Base-by-base conservation (phyloP, 2,113 vertebrate species). In the Synodontis membranacea region DNA sequence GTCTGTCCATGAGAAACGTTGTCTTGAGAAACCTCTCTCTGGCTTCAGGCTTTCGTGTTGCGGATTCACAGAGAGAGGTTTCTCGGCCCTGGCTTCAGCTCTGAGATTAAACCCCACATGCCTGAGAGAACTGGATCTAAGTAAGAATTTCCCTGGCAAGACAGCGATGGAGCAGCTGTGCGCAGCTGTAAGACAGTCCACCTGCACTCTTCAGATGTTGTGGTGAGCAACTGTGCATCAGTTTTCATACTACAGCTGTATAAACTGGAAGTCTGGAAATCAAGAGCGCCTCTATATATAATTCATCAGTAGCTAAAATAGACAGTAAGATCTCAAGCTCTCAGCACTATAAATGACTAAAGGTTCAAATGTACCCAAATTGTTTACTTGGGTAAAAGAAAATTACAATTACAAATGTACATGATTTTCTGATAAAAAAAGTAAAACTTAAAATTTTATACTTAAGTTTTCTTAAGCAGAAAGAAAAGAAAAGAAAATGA, bases 71-170 rank as follows among this genome's bases (percentile, higher is more conserved):
- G 74, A 80, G 76, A 54, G 15, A 34, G 88, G 88, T 12, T 86
- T 86, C 44, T 84, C 28, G 5, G 82, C 31, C 44, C 19, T 88
- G 42, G 84, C 88, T 80, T 74, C 75, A 28, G 75, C 44, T 81
- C 62, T 84, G n/a, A 84, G 23, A 21, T 72, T 37, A 72, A 88
- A 80, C 31, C 82, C 82, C 50, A 50, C n/a, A 8, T 54, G 76
- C 56, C 66, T 86, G 37, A 84, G 42, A 75, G 82, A 84, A 52
- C 82, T 89, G 66, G 85, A 89, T 81, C 17, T 86, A 58, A 89
- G 82, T 74, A 81, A 37, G 50, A 86, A 84, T 66, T 75, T 75
- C 44, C 85, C 88, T 31, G 64, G 66, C n/a, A n/a, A 42, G 39
- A 19, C 56, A 10, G 82, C 44, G 46, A 56, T 84, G 58, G 9